phyloP scores from a whole-genome alignment of 2,797 vertebrate genomes.

The Microcaecilia unicolor region DNA sequence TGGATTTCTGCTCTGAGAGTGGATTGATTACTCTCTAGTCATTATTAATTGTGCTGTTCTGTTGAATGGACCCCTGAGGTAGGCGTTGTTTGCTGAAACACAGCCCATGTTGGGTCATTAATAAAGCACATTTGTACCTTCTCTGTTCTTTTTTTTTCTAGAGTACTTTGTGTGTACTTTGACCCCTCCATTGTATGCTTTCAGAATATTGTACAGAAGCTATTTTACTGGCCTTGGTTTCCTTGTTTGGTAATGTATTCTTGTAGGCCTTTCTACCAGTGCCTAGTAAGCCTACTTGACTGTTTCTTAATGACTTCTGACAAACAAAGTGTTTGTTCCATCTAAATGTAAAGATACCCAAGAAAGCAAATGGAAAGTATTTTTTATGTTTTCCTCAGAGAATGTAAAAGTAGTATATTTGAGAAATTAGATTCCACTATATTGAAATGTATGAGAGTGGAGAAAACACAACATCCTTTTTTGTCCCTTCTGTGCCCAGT shows the following conservation, averaged over 20 bases:
- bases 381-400: conserved; percentile 70
- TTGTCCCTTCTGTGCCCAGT: conserved; percentile 56
- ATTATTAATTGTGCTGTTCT: no score
- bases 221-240: no score
- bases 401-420: conserved; percentile 61
- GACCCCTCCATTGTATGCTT: no score
- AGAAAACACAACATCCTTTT: conserved; percentile 55
- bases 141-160: no score
- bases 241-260: conserved; percentile 16
- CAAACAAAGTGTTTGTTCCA: conserved; percentile 54
- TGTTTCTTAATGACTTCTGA: conserved; percentile 55
- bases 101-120: no score
- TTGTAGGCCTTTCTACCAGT: conserved; percentile 26
- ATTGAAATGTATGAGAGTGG: conserved; percentile 63
- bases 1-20: no score
- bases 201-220: no score
- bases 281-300: conserved; percentile 30
- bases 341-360: conserved; percentile 75
- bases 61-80: no score
- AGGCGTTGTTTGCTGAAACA: no score
- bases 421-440: conserved; percentile 74
- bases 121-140: no score
- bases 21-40: no score
- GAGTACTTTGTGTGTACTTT: no score
- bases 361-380: conserved; percentile 69